phyloP scores from a whole-genome alignment of 2,113 vertebrate genomes.

The Gymnogyps californianus region DNA sequence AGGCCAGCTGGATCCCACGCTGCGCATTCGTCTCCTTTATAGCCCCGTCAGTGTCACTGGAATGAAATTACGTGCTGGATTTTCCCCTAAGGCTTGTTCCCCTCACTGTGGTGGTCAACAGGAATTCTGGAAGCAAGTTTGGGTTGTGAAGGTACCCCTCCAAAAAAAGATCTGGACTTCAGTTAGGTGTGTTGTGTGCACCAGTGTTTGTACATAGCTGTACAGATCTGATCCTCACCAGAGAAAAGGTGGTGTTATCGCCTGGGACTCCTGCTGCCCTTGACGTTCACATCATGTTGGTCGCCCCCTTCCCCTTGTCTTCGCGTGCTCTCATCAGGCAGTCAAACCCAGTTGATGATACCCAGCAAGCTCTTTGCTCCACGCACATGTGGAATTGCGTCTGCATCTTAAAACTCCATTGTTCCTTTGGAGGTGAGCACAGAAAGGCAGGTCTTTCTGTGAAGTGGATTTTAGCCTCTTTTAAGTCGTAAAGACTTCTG shows the following conservation, averaged over 20 bases:
- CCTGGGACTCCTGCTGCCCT: neutral
- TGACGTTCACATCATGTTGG: neutral
- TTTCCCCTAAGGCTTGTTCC: neutral
- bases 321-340: rapidly evolving
- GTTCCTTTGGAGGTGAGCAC: neutral
- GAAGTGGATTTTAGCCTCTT: neutral
- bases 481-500: neutral
- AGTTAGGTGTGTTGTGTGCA: neutral
- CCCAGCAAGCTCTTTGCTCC: neutral
- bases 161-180: neutral
- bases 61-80: constrained; percentile 22
- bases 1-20: constrained; percentile 45
- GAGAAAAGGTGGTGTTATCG: neutral
- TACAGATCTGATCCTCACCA: neutral
- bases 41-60: neutral
- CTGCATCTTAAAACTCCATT: rapidly evolving
- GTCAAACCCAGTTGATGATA: neutral
- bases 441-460: neutral
- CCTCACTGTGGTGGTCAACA: neutral
- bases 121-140: neutral
- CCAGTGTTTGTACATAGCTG: neutral
- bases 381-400: rapidly evolving
- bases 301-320: neutral
- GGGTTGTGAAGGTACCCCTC: neutral
- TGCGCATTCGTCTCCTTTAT: neutral